These are phyloP conservation scores for Pseudomugil tenellus DNA, from an alignment of 2,797 vertebrate genomes.

Conservation along the genomic window DNA sequence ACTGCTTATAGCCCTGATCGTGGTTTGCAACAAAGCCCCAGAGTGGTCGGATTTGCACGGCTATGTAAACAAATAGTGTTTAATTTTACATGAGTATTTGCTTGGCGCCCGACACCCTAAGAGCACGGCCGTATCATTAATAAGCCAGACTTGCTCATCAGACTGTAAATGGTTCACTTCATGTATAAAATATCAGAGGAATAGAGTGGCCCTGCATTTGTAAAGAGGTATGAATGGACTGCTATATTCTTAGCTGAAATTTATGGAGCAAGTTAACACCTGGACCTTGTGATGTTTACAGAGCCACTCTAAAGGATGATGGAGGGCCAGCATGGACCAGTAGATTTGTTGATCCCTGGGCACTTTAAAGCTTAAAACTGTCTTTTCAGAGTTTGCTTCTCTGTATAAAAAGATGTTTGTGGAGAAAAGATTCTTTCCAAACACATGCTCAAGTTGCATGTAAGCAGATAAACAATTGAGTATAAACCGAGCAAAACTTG, in stretches of 20 bases:
- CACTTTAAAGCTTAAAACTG: constrained; percentile 36
- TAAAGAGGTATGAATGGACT: constrained; percentile 64
- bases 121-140: constrained; percentile 77
- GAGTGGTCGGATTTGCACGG: constrained; percentile 68
- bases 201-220: constrained; percentile 70
- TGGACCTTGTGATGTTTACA: constrained; percentile 61
- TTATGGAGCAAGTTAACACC: constrained; percentile 70
- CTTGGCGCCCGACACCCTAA: constrained; percentile 76
- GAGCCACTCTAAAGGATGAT: constrained; percentile 54
- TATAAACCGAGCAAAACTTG: not conserved
- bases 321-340: constrained; percentile 31
- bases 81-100: constrained; percentile 82
- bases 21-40: constrained; percentile 62
- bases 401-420: constrained; percentile 2
- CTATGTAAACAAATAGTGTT: constrained; percentile 78
- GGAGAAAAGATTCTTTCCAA: constrained; percentile 5
- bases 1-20: constrained; percentile 31
- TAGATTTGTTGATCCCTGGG: constrained; percentile 42
- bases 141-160: constrained; percentile 81
- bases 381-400: constrained; percentile 44
- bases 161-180: constrained; percentile 79
- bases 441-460: not conserved
- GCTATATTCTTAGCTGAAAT: constrained; percentile 55
- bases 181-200: constrained; percentile 81
- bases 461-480: not conserved